Conservation (phyloP, 2,113 vertebrate genomes). For the Leptobrachium leishanense region DNA sequence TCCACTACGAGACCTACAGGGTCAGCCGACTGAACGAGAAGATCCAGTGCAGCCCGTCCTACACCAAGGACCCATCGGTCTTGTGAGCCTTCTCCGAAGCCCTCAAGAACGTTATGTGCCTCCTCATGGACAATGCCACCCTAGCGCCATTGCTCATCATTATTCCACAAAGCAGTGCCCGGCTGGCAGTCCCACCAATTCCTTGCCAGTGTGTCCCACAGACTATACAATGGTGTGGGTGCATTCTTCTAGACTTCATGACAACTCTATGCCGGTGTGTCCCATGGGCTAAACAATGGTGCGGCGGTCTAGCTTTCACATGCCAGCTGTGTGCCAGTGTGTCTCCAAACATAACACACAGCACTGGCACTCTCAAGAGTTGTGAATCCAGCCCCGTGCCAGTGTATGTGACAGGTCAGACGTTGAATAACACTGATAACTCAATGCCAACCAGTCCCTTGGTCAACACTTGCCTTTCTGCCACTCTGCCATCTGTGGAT, state of each 20-base stretch:
- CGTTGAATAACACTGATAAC: no score
- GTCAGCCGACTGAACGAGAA: constrained; percentile 80
- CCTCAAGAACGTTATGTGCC: neutral
- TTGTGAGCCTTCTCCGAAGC: constrained; percentile 12
- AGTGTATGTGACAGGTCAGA: neutral
- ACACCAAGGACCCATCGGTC: constrained; percentile 19
- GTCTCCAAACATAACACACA: neutral
- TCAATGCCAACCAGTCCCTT: no score
- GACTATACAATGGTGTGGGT: no score
- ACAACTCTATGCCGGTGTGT: no score
- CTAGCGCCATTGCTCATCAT: neutral
- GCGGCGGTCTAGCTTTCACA: no score
- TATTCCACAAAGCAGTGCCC: neutral
- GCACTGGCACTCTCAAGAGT: neutral
- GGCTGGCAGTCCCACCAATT: neutral
- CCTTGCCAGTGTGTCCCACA: neutral
- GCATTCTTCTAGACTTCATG: neutral
- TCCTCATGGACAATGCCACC: constrained; percentile 56
- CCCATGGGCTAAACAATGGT: no score
- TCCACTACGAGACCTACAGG: constrained; percentile 90
- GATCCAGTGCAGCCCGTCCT: constrained; percentile 9
- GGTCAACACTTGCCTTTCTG: no score
- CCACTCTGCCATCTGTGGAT: no score
- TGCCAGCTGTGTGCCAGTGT: no score
- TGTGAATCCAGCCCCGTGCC: neutral